Conservation (phyloP, 2,888 invertebrate genomes). For the Monopis laevigella region DNA sequence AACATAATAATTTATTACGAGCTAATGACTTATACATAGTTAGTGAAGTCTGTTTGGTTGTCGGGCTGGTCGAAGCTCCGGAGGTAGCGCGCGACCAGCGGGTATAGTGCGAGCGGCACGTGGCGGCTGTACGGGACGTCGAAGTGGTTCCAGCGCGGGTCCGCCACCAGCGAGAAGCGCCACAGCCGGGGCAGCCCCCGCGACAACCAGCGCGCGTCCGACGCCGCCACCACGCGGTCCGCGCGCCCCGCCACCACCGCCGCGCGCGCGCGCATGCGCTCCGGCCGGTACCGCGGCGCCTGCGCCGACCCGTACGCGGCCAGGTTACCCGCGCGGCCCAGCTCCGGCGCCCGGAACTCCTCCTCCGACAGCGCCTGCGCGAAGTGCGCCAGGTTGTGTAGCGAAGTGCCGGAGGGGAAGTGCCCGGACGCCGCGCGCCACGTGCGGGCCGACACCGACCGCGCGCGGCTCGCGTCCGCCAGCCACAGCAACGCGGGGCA, state of each 20-base stretch:
- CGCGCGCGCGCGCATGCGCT: constrained; percentile 18
- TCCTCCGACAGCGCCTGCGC: neutral
- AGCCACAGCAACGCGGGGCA: neutral
- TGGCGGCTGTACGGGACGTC: neutral
- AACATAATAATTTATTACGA: too few species aligned
- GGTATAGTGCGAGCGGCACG: constrained; percentile 9
- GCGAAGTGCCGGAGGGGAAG: constrained; percentile 4
- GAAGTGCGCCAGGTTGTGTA: neutral
- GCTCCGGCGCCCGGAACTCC: neutral
- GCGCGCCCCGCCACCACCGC: constrained; percentile 16
- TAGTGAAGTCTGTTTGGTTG: too few species aligned
- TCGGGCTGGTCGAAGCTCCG: too few species aligned
- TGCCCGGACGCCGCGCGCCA: neutral
- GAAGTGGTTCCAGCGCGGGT: constrained; percentile 28
- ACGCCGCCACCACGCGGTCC: constrained; percentile 17
- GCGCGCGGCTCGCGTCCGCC: neutral
- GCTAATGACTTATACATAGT: too few species aligned
- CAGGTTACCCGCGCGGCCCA: neutral
- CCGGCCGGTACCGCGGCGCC: constrained; percentile 16
- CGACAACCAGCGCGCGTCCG: constrained; percentile 17
- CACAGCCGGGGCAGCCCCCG: constrained; percentile 4
- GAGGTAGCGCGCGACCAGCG: constrained; percentile 11
- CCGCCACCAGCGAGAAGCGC: constrained; percentile 38
- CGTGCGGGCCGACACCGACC: neutral
- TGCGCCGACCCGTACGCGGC: constrained; percentile 15